Evolutionary conservation across 2,797 vertebrate species (phyloP).

Genomic region (Chiroxiphia lanceolata): DNA sequence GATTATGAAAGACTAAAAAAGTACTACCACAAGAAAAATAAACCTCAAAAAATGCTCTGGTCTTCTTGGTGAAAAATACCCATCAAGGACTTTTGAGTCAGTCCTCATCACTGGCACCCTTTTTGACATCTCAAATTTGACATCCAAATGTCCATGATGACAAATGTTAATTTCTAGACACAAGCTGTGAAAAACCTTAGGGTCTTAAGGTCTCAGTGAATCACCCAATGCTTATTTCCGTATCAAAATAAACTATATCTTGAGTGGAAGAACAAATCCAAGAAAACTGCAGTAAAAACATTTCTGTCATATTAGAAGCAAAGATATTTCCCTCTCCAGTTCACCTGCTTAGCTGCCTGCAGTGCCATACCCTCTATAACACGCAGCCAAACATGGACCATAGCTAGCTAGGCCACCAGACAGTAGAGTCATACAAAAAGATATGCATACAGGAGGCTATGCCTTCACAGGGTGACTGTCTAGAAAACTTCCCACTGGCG

Average conservation of each 20-base stretch:
- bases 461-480: neutral
- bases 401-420: neutral
- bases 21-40: neutral
- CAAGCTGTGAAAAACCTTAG: neutral
- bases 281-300: neutral
- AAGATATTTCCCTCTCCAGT: neutral
- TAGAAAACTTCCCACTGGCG: neutral
- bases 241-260: neutral
- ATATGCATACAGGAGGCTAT: neutral
- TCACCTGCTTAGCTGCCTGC: neutral
- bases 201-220: neutral
- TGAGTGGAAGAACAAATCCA: neutral
- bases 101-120: neutral
- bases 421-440: neutral
- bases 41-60: neutral
- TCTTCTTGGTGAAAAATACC: neutral
- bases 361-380: neutral
- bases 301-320: neutral
- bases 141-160: neutral
- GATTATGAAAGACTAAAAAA: neutral
- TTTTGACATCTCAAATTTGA: neutral
- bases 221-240: neutral
- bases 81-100: neutral
- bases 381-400: rapidly evolving
- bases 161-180: neutral